Conservation (phyloP, 2,797 vertebrate genomes). For the Telmatherina bonti region DNA sequence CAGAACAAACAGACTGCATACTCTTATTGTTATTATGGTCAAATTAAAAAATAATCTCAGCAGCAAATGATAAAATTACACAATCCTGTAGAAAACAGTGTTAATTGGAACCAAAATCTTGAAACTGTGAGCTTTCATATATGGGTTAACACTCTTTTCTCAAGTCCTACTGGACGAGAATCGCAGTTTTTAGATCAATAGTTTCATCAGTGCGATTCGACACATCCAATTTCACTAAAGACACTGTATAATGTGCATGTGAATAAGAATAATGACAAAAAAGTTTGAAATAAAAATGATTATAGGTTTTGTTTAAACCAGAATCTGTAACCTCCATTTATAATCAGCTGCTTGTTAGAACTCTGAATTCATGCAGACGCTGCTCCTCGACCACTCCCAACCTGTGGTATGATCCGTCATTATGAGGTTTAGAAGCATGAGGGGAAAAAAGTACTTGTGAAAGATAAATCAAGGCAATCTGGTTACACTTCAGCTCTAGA, state of each 20-base stretch:
- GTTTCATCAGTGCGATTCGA: constrained; percentile 4
- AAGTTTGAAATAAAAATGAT: constrained; percentile 8
- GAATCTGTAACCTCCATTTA: constrained; percentile 6
- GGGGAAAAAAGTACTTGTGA: constrained; percentile 11
- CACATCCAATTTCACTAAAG: not conserved
- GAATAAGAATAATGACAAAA: not conserved
- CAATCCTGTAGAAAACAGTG: not conserved
- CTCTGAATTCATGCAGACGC: not conserved
- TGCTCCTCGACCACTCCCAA: not conserved
- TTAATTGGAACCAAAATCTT: constrained; percentile 1
- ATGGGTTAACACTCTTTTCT: constrained; percentile 5
- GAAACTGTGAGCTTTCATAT: constrained; percentile 6
- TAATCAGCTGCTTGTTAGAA: constrained; percentile 4
- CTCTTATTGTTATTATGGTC: not conserved
- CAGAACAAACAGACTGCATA: too few species aligned
- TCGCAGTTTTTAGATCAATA: not conserved
- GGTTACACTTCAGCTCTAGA: constrained; percentile 39
- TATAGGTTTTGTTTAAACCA: constrained; percentile 3
- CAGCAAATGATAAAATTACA: not conserved
- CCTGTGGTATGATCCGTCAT: not conserved
- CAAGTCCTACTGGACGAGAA: not conserved
- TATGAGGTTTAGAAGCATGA: constrained; percentile 14
- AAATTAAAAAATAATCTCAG: not conserved
- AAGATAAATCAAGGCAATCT: constrained; percentile 47
- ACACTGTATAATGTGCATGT: not conserved